A percentile compares a stretch with the other conserved stretches of the same genome.
Evolutionary conservation across 2,888 invertebrate species (phyloP).

Genomic region (Drosophila koepferae): DNA sequence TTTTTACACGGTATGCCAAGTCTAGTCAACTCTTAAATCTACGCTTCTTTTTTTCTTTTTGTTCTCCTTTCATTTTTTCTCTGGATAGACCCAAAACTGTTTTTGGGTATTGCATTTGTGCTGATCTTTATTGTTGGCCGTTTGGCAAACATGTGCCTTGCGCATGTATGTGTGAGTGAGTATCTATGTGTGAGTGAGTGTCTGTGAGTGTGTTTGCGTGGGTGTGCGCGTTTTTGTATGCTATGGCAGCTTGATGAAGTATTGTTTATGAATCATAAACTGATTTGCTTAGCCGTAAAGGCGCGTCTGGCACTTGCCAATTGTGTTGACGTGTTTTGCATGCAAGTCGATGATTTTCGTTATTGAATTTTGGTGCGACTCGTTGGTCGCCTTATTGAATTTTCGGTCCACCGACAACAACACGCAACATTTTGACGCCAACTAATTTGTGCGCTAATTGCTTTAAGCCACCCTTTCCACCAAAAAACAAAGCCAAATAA

Average conservation of each 20-base stretch:
- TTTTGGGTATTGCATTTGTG: constrained; percentile 51
- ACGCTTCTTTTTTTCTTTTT: background rate
- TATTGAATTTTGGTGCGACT: constrained; percentile 49
- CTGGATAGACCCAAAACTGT: constrained; percentile 42
- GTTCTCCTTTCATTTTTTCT: constrained; percentile 13
- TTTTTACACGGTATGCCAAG: constrained; percentile 1
- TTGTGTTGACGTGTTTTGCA: constrained; percentile 68
- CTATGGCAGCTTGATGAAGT: constrained; percentile 71
- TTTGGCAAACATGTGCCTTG: constrained; percentile 59
- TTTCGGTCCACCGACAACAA: constrained; percentile 40
- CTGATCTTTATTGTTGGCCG: constrained; percentile 63
- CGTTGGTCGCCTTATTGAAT: constrained; percentile 55
- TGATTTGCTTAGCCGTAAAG: constrained; percentile 68
- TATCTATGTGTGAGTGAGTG: background rate
- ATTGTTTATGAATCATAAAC: constrained; percentile 78
- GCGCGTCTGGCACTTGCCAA: constrained; percentile 58
- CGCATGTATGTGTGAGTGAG: constrained; percentile 4
- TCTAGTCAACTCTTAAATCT: background rate
- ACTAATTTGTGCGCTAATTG: constrained; percentile 70
- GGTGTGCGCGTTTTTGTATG: constrained; percentile 37
- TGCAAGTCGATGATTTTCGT: constrained; percentile 36
- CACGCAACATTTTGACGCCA: constrained; percentile 64
- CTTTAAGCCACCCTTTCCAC: constrained; percentile 44
- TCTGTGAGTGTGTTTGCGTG: constrained; percentile 16
- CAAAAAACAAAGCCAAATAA: constrained; percentile 20